A percentile compares a stretch with the other conserved stretches of the same genome.
phyloP scores from a whole-genome alignment of 2,113 vertebrate genomes.

The Urocynchramus pylzowi region DNA sequence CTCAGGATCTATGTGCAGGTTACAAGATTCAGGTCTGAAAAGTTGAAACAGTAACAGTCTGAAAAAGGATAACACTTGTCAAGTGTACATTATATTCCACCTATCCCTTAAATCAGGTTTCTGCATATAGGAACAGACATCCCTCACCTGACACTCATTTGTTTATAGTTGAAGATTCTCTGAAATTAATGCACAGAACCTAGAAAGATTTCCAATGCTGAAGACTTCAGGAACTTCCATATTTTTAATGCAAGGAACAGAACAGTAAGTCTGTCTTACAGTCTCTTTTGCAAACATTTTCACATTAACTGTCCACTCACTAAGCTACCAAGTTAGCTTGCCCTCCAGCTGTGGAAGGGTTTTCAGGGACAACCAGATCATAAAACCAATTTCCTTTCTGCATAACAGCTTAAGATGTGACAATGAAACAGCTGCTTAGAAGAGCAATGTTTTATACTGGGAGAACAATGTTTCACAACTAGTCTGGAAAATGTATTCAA shows the following conservation, averaged over 20 bases:
- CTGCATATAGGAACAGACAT: not conserved
- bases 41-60: not conserved
- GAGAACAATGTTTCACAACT: not conserved
- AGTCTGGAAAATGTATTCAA: not conserved
- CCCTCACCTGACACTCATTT: not conserved
- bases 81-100: not conserved
- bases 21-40: not conserved
- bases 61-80: not conserved
- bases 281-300: not conserved
- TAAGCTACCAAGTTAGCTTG: accelerated
- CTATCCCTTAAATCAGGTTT: not conserved
- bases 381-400: not conserved
- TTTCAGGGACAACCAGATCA: not conserved
- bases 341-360: not conserved
- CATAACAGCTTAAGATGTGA: not conserved
- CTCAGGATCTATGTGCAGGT: not conserved
- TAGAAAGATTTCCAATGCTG: not conserved
- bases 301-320: not conserved
- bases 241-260: not conserved
- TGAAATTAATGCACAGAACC: not conserved
- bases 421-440: not conserved
- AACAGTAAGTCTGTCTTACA: not conserved
- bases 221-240: not conserved
- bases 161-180: not conserved
- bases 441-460: not conserved